Base-by-base conservation (phyloP, 2,797 vertebrate species). In the Antrozous pallidus region DNA sequence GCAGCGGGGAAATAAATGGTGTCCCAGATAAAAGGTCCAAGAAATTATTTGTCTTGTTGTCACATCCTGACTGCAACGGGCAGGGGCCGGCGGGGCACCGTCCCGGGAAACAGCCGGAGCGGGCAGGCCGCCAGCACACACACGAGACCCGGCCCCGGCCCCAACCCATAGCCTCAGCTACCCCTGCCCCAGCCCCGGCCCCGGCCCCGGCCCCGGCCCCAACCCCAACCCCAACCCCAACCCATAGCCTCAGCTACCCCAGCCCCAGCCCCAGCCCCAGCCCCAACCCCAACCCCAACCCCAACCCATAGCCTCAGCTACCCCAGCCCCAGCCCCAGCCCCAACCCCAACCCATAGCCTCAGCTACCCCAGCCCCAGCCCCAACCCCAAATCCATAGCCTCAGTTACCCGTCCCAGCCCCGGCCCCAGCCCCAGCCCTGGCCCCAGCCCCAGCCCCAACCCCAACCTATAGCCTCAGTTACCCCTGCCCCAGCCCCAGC, bases 1-100 rank as follows among this genome's bases (percentile, higher is more conserved):
- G 98, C 98, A 91, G 96, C 95, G 94, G 94, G 98, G 97, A 98
- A 98, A 98, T 98, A 98, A 98, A 98, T 98, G 98, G 97, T 97
- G 96, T 93, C 95, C 97, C 95, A 98, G 98, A 98, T 98, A 98
- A 98, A 98, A 97, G 98, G 97, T 97, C 97, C 97, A 96, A 98
- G 97, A 97, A 96, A 97, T 97, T 97, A 98, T 98, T 98, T 98
- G 97, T 98, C 98, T 98, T 98, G 96, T 97, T 97, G 95, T 98
- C 97, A 95, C 17, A 77, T 98, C 97, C 96, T 95, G 96, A 97
- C 95, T 96, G 93, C 97, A 96, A 95, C 45, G 96, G 97, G 94
- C 96, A 97, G 96, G 94, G 92, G 96, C 94, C 45, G 95, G 81
- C 2, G 77, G 87, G 96, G 95, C 95, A 96, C 70, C 88, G 40